phyloP scores from a whole-genome alignment of 2,888 invertebrate genomes.

The Metacarcinus magister region DNA sequence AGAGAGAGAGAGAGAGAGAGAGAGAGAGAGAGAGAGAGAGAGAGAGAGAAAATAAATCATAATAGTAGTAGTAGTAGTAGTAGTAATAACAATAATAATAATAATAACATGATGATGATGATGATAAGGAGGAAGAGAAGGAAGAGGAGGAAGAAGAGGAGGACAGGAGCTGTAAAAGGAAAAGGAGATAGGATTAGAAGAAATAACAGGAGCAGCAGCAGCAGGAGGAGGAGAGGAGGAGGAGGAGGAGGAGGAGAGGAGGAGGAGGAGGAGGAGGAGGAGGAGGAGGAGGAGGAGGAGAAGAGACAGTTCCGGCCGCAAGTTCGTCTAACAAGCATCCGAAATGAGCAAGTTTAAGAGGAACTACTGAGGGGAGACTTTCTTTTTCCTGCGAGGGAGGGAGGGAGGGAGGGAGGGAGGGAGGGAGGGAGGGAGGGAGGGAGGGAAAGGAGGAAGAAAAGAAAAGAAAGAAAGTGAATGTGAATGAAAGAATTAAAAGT shows the following conservation, averaged over 20 bases:
- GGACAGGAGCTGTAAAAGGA: not conserved
- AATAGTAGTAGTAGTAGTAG: not conserved
- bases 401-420: not conserved
- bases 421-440: not conserved
- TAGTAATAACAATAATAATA: not conserved
- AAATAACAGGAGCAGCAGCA: not conserved
- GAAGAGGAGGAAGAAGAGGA: not conserved
- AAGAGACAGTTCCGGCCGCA: not conserved
- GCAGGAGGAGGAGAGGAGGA: not conserved
- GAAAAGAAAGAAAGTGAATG: not conserved
- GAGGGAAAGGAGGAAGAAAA: not conserved
- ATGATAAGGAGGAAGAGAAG: not conserved
- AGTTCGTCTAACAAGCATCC: constrained; percentile 31
- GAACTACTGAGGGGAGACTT: not conserved
- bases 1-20: not conserved
- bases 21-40: not conserved
- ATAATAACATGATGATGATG: not conserved
- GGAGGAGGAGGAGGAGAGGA: not conserved
- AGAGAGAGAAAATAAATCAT: not conserved
- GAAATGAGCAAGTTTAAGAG: constrained; percentile 34
- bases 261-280: not conserved
- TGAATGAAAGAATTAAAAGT: not conserved
- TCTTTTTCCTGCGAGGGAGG: not conserved
- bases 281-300: not conserved
- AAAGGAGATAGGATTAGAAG: not conserved